Base-by-base conservation (phyloP, 2,888 invertebrate species). In the Colostygia pectinataria region DNA sequence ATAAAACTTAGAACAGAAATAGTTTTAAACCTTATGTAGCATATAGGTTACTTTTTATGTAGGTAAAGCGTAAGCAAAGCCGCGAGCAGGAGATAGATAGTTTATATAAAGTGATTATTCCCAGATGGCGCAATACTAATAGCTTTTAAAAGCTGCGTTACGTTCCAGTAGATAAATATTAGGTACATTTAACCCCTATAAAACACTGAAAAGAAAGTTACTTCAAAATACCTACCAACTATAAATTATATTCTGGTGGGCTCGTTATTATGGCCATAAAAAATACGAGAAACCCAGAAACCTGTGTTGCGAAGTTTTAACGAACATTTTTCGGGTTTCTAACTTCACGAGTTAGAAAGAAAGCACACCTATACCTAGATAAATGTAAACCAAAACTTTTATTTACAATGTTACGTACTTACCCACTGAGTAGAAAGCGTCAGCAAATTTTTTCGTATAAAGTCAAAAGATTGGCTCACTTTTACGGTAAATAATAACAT, bases 401-500 rank as follows among this genome's bases (percentile, higher is more conserved):
- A 71, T 76, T 73, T 77, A 70, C 29, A 28, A 24, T 40, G 14
- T 44, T 37, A 62, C 66, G 10, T 29, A 18, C 23, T 9, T 29
- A 29, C 28, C 9, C 28, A 23, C 43, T 33, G 32, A 31, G 41
- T 45, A 40, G 43, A 44, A 49, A 65, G 60, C 66, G 65, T 71
- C 70, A 68, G 63, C 61, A 71, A n/a, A 70, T 74, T 75, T 77
- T 71, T 73, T 75, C 69, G 66, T 65, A n/a, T n/a, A 59, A 75
- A 74, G 72, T 74, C 69, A 66, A 75, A 77, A 82, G 74, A 77
- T 74, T 74, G 71, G 67, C 64, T 72, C 75, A 70, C 71, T 74
- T 78, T 76, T 66, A 61, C 68, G 68, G 59, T 70, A 80, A 79
- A 80, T 79, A 75, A 76, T 79, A 79, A 79, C 77, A 82, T 75